Percentiles rank a stretch among this genome's conserved stretches.
These are phyloP conservation scores for Lytechinus variegatus DNA, from an alignment of 35 echinoderm and acorn worm genomes.

Conservation along the genomic window DNA sequence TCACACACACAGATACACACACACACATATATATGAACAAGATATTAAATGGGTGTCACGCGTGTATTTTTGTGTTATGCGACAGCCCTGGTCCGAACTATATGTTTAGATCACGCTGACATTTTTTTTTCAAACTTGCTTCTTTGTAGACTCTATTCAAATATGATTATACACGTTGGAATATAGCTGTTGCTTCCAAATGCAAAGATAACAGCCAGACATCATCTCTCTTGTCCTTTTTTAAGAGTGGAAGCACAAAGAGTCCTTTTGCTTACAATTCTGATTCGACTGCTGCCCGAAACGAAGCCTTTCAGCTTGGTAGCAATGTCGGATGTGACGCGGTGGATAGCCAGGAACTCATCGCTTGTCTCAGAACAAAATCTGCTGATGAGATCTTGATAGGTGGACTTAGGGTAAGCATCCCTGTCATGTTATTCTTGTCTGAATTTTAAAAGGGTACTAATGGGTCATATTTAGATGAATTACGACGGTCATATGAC, in stretches of 20 bases:
- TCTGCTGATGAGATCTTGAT: slow-evolving; percentile 28
- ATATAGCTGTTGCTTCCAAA: no score
- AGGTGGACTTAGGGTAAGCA: slow-evolving; percentile 31
- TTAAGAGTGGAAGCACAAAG: slow-evolving; percentile 30
- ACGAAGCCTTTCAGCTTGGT: slow-evolving; percentile 53
- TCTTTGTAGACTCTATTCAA: no score
- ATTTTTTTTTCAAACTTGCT: no score
- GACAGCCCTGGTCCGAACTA: no score
- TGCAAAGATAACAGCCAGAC: no score
- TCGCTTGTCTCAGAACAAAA: slow-evolving; percentile 54
- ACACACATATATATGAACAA: no score
- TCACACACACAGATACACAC: no score
- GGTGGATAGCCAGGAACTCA: slow-evolving; percentile 10
- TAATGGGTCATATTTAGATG: not conserved
- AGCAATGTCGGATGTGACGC: slow-evolving; percentile 33
- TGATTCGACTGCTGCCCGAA: slow-evolving; percentile 11
- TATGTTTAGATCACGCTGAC: no score
- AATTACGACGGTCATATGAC: not conserved
- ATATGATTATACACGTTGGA: no score
- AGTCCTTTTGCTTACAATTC: slow-evolving; percentile 46
- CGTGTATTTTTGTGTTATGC: no score
- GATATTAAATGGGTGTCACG: no score
- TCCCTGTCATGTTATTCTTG: not conserved
- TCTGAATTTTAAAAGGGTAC: not conserved
- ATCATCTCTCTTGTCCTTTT: not conserved